A percentile compares a stretch with the other conserved stretches of the same genome.
These are phyloP conservation scores for Promerops cafer DNA, from an alignment of 2,113 vertebrate species.

Conservation along the genomic window DNA sequence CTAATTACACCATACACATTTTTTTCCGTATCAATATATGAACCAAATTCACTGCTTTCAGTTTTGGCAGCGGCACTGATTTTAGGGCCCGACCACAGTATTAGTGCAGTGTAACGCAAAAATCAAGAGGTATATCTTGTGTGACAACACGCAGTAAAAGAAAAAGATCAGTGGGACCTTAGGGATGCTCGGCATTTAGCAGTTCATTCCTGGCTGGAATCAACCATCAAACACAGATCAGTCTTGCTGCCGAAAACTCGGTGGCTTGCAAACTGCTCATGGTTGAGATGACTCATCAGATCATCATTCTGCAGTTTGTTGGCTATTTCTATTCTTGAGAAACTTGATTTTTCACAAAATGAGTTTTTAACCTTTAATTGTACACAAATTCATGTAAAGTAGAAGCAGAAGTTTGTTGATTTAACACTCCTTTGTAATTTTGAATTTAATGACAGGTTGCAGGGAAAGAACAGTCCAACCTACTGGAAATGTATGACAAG, in stretches of 20 bases:
- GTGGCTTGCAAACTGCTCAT: background rate
- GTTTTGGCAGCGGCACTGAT: background rate
- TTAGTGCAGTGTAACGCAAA: background rate
- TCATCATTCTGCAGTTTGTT: background rate
- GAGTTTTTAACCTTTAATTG: background rate
- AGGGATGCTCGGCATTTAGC: background rate
- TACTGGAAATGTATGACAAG: background rate
- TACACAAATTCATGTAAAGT: background rate
- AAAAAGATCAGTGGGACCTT: background rate
- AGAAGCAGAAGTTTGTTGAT: background rate
- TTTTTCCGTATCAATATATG: background rate
- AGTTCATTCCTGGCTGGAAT: background rate
- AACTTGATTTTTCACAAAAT: background rate
- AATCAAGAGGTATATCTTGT: background rate
- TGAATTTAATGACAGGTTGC: background rate
- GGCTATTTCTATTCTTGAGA: background rate
- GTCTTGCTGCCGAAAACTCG: background rate
- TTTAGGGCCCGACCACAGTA: background rate
- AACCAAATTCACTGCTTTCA: background rate
- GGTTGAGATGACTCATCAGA: background rate
- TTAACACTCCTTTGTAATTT: background rate
- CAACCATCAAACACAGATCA: background rate
- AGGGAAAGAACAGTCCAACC: background rate
- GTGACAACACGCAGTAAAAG: background rate
- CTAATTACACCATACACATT: background rate